A percentile compares a stretch with the other conserved stretches of the same genome.
phyloP scores from a whole-genome alignment of 2,888 invertebrate species.

The Aporophyla nigra region DNA sequence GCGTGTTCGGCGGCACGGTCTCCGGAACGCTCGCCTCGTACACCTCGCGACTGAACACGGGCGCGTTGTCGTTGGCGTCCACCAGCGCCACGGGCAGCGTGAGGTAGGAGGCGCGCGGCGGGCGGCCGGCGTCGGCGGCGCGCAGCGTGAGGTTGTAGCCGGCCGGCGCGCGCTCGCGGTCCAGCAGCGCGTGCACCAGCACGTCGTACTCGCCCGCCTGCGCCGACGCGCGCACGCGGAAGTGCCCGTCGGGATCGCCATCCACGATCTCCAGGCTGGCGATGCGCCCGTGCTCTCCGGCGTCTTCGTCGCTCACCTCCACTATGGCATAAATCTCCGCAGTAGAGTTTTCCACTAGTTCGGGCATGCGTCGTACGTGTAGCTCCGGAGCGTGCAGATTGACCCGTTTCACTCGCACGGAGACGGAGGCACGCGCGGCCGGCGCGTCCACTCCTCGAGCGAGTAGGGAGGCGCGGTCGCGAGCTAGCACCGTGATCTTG shows the following conservation, averaged over 20 bases:
- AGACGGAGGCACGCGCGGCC: conserved; percentile 94
- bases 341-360: conserved; percentile 95
- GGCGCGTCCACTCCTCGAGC: conserved; percentile 90
- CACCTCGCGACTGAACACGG: conserved; percentile 96
- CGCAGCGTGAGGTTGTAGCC: conserved; percentile 97
- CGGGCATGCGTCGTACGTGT: conserved; percentile 94
- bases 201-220: conserved; percentile 94
- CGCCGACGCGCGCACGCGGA: conserved; percentile 93
- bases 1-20: conserved; percentile 96
- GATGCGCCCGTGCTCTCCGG: conserved; percentile 96
- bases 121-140: conserved; percentile 96
- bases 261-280: conserved; percentile 95
- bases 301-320: conserved; percentile 95
- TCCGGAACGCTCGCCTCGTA: conserved; percentile 97
- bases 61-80: conserved; percentile 96
- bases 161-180: conserved; percentile 94
- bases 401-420: conserved; percentile 94
- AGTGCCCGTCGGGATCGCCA: conserved; percentile 97
- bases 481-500: conserved; percentile 95
- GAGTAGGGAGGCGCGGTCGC: conserved; percentile 94
- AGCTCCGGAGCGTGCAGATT: conserved; percentile 97
- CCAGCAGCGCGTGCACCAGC: conserved; percentile 94
- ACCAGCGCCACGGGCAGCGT: conserved; percentile 95
- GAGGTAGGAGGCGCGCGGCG: conserved; percentile 94
- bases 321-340: conserved; percentile 97